Conservation (phyloP, 1,140 invertebrate genomes). For the Atta cephalotes region DNA sequence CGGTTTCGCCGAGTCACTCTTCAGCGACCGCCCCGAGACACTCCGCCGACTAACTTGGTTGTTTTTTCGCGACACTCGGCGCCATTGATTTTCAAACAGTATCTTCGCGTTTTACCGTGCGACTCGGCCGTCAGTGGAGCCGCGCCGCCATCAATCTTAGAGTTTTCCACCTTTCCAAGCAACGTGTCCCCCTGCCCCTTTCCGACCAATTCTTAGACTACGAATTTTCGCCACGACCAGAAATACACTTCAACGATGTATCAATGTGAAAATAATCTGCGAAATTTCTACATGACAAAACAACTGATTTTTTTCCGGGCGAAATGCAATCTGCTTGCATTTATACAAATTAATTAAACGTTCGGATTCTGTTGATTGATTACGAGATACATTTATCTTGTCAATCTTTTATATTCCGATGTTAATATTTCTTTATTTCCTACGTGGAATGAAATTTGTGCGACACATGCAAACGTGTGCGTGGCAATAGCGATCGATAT, state of each 20-base stretch:
- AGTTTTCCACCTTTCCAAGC: constrained; percentile 67
- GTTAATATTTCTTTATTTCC: constrained; percentile 38
- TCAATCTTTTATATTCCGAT: constrained; percentile 13
- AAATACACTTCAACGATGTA: background rate
- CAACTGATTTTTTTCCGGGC: background rate
- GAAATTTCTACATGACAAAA: background rate
- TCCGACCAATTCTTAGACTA: background rate
- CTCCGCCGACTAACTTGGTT: constrained; percentile 48
- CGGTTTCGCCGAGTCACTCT: constrained; percentile 54
- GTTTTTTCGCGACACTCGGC: constrained; percentile 61
- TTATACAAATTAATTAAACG: constrained; percentile 13
- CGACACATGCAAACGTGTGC: constrained; percentile 2
- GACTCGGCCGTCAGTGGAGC: constrained; percentile 46
- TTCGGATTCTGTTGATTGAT: background rate
- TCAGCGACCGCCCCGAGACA: constrained; percentile 45
- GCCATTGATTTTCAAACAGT: constrained; percentile 66
- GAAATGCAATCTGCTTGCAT: background rate
- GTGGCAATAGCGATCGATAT: constrained; percentile 35
- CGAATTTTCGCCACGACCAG: constrained; percentile 18
- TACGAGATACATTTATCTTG: constrained; percentile 12
- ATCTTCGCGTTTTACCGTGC: constrained; percentile 53
- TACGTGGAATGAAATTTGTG: background rate
- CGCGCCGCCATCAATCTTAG: constrained; percentile 64
- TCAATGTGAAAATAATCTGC: constrained; percentile 20
- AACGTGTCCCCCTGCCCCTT: constrained; percentile 20